A percentile compares a stretch with the other conserved stretches of the same genome.
Conservation (phyloP, 2,888 invertebrate species). For the Lasiommata megera region DNA sequence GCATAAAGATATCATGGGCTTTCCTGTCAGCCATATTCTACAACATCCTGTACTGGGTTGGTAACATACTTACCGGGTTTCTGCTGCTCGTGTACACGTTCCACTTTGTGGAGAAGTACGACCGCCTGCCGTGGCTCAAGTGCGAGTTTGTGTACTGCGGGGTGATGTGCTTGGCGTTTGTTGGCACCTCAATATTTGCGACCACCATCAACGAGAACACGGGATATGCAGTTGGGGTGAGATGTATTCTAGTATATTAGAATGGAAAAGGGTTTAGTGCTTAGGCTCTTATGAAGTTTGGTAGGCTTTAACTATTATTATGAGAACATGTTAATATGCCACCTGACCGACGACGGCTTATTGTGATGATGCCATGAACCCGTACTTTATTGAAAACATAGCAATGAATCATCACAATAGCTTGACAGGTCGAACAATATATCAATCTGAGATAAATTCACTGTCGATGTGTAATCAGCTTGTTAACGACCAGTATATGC, state of each 20-base stretch:
- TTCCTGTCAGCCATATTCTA: slow-evolving; percentile 86
- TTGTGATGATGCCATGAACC: too few species aligned
- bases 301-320: too few species aligned
- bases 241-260: slow-evolving; percentile 42
- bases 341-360: too few species aligned
- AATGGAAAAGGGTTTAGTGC: too few species aligned
- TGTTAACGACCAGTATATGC: too few species aligned
- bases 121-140: slow-evolving; percentile 91
- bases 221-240: slow-evolving; percentile 88
- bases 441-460: too few species aligned
- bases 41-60: slow-evolving; percentile 89
- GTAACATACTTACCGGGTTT: slow-evolving; percentile 88
- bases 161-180: slow-evolving; percentile 85
- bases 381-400: too few species aligned
- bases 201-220: slow-evolving; percentile 80
- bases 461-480: too few species aligned
- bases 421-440: too few species aligned
- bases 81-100: slow-evolving; percentile 89
- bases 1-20: slow-evolving; percentile 84
- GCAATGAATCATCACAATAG: too few species aligned
- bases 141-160: slow-evolving; percentile 88
- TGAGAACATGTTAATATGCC: too few species aligned
- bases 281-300: too few species aligned
- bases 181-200: slow-evolving; percentile 88
- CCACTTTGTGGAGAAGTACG: slow-evolving; percentile 91